phyloP scores from a whole-genome alignment of 2,888 invertebrate species.

The Andrena flavipes region DNA sequence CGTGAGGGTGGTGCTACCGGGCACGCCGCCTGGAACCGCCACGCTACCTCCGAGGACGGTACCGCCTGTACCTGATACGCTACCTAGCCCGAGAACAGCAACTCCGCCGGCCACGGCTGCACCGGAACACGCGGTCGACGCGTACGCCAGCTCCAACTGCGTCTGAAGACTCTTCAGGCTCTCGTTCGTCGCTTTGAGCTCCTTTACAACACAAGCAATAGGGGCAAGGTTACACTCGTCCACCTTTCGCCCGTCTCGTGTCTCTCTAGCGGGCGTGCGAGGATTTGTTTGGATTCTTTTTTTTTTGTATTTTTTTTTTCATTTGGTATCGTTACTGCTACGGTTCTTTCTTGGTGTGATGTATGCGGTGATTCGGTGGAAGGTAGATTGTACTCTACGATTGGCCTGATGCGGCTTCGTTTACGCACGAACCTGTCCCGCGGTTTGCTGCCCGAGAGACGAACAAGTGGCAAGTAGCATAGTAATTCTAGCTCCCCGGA shows the following conservation, averaged over 20 bases:
- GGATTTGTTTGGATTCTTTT: slow-evolving; percentile 34
- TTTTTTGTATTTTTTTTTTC: slow-evolving; percentile 19
- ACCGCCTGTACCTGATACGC: slow-evolving; percentile 70
- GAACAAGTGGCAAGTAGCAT: background rate
- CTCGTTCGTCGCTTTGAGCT: slow-evolving; percentile 94
- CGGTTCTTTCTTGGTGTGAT: slow-evolving; percentile 60
- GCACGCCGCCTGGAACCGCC: slow-evolving; percentile 84
- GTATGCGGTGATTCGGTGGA: slow-evolving; percentile 67
- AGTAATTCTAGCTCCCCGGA: background rate
- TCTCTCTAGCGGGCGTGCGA: slow-evolving; percentile 63
- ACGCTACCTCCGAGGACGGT: slow-evolving; percentile 82
- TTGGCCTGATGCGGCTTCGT: slow-evolving; percentile 66
- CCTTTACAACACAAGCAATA: slow-evolving; percentile 87
- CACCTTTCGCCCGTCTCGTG: slow-evolving; percentile 54
- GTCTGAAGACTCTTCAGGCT: slow-evolving; percentile 92
- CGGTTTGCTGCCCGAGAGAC: background rate
- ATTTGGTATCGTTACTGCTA: slow-evolving; percentile 37
- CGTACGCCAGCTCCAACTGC: slow-evolving; percentile 91
- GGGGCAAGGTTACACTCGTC: slow-evolving; percentile 71
- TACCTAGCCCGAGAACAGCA: slow-evolving; percentile 71
- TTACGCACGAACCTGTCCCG: slow-evolving; percentile 70
- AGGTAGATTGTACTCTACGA: slow-evolving; percentile 62
- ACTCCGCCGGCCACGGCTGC: slow-evolving; percentile 79
- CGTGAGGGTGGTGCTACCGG: slow-evolving; percentile 90
- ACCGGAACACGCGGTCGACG: slow-evolving; percentile 86